Evolutionary conservation across 2,113 vertebrate species (phyloP), one percentile per base, ranked within the genome.

Genomic region (Grantiella picta): DNA sequence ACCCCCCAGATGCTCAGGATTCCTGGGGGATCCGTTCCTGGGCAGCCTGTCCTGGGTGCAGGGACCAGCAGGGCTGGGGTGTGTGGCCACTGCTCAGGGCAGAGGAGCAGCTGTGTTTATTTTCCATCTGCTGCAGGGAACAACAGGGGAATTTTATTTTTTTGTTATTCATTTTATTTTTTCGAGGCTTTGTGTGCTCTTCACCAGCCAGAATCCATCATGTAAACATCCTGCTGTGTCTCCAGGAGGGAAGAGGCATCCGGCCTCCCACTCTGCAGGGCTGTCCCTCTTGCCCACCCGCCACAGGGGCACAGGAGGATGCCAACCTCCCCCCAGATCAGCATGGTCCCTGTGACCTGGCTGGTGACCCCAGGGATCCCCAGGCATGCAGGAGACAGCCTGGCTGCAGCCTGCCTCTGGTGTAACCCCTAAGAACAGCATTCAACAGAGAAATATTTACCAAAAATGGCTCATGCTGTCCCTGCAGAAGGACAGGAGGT

Each of bases 71-170:
- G 45, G 56, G 3, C n/a, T 0, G 0, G 44, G 54, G 44, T 11
- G 68, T 14, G 0, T 0, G 15, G 86, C 28, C 0, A 0, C 71
- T 31, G 90, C 63, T 82, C 0, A 3, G 76, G 91, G 27, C 54
- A 65, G 50, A 2, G 1, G 35, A 94, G 77, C 95, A 96, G 96
- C 94, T 96, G 95, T 96, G 92, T 96, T 96, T 97, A 92, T 88
- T 94, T 93, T 89, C 76, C 89, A 91, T 81, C 95, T 42, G 72
- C 86, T 93, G 65, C 24, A 68, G 45, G 36, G 64, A 94, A 84
- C 86, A 94, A 84, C 86, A 42, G n/a, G 91, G 49, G 69, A n/a
- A 40, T 14, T 29, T n/a, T 40, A 38, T 49, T 77, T 59, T 49
- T 13, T 66, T 59, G 70, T 85, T 23, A 17, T 83, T 63, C 0